These are phyloP conservation scores for Tetropium fuscum DNA, from an alignment of 2,888 invertebrate genomes.

Conservation along the genomic window DNA sequence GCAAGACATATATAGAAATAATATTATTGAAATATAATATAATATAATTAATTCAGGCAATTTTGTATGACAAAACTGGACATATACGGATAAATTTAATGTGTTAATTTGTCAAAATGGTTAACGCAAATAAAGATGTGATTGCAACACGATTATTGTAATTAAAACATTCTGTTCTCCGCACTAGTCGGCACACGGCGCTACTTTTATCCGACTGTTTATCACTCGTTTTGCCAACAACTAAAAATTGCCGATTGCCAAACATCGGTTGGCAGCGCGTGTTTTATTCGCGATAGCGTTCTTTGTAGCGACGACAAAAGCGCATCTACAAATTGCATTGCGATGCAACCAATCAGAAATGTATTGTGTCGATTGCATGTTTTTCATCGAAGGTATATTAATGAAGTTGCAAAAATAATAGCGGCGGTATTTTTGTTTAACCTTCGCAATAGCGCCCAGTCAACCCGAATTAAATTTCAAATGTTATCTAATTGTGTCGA, in stretches of 20 bases:
- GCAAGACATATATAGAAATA: too few relatives aligned
- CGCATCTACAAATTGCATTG: constrained; percentile 67
- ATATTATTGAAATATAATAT: too few relatives aligned
- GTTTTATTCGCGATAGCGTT: constrained; percentile 65
- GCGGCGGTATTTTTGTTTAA: constrained; percentile 51
- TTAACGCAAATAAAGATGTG: too few relatives aligned
- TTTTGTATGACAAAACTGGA: too few relatives aligned
- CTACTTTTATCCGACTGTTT: too few relatives aligned
- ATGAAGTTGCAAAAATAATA: constrained; percentile 58
- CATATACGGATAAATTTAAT: too few relatives aligned
- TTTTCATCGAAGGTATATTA: constrained; percentile 59
- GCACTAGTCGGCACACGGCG: too few relatives aligned
- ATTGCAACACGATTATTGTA: too few relatives aligned
- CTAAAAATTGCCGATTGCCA: constrained; percentile 15
- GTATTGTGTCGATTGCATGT: constrained; percentile 61
- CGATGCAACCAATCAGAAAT: constrained; percentile 67
- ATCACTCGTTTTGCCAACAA: constrained; percentile 4
- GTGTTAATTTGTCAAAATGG: too few relatives aligned
- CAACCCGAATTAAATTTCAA: constrained; percentile 52
- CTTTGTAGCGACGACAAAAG: constrained; percentile 62
- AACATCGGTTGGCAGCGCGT: constrained; percentile 47
- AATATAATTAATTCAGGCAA: too few relatives aligned
- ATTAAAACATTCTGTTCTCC: too few relatives aligned
- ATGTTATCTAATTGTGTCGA: constrained; percentile 52
- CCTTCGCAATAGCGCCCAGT: constrained; percentile 49